Evolutionary conservation across 2,797 vertebrate genomes (phyloP).

Genomic region (Vireo griseus): DNA sequence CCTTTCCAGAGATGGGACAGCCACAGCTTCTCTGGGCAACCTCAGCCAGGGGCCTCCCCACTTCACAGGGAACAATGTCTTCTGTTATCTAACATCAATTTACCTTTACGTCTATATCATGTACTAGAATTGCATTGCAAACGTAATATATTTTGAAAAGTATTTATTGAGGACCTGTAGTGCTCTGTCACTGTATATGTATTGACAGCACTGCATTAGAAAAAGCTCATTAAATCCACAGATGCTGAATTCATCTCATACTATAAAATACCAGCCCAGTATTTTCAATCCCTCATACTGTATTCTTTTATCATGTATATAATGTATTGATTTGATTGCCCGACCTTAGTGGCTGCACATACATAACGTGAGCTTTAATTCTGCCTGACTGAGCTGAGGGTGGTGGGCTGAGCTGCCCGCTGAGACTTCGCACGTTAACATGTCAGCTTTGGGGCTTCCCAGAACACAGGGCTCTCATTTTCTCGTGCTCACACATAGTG

Average conservation of each 20-base stretch:
- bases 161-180: not conserved
- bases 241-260: not conserved
- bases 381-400: not conserved
- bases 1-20: not conserved
- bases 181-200: not conserved
- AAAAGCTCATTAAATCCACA: not conserved
- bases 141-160: accelerated
- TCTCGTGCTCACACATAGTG: accelerated
- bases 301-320: not conserved
- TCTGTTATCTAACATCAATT: not conserved
- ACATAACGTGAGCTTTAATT: accelerated
- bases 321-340: not conserved
- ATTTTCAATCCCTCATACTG: not conserved
- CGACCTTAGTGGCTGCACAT: too few relatives aligned
- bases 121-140: not conserved
- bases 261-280: not conserved
- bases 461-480: too few relatives aligned
- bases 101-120: not conserved
- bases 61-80: too few relatives aligned
- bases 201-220: not conserved
- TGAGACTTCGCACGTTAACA: not conserved
- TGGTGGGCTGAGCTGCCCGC: not conserved
- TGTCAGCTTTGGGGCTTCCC: not conserved
- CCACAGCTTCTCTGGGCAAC: not conserved
- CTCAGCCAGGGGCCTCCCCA: not conserved